phyloP scores from a whole-genome alignment of 2,797 vertebrate species.

The Galagoides demidoff region DNA sequence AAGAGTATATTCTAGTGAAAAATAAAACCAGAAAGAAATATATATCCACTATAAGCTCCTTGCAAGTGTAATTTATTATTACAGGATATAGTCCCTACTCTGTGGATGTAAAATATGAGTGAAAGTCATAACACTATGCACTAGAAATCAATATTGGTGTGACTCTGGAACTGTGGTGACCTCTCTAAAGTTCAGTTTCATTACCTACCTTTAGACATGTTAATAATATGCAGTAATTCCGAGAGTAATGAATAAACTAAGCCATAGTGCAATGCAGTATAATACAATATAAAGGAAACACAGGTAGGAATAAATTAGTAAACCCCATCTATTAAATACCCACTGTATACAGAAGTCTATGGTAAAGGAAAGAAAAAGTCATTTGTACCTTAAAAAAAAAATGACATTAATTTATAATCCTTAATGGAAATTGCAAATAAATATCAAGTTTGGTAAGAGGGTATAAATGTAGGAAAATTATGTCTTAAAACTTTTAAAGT shows the following conservation, averaged over 20 bases:
- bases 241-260: neutral
- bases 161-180: neutral
- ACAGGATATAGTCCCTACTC: neutral
- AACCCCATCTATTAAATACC: neutral
- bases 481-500: conserved; percentile 4
- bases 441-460: conserved; percentile 42
- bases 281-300: conserved; percentile 7
- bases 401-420: conserved; percentile 24
- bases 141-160: neutral
- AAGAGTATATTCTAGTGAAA: neutral
- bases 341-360: neutral
- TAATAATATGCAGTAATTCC: neutral
- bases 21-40: neutral
- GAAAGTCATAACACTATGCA: neutral
- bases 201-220: conserved; percentile 30
- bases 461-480: neutral
- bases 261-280: neutral
- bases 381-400: neutral
- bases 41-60: neutral
- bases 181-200: neutral
- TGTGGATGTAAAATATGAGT: neutral
- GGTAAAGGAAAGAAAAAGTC: neutral
- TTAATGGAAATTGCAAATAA: conserved; percentile 27
- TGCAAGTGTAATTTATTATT: neutral
- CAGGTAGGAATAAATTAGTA: neutral